Evolutionary conservation across 2,113 vertebrate species (phyloP), one percentile per base, ranked within the genome.

Genomic region (Thermophis baileyi): DNA sequence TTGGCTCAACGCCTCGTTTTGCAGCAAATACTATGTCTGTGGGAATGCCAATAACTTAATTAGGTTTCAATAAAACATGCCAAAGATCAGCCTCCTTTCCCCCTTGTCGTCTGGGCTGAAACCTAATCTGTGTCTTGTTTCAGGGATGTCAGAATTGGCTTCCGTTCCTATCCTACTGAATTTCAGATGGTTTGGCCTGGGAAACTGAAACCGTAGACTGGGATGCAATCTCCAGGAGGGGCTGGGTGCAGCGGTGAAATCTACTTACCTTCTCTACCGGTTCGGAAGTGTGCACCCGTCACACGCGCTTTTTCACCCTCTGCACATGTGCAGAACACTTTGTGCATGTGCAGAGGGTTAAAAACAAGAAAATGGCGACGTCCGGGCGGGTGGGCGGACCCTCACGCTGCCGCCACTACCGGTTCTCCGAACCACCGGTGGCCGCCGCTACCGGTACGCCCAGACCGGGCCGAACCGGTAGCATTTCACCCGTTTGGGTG

Each of bases 131-230:
- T 4, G 54, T 53, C 91, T 92, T 91, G 88, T 87, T 92, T 89
- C 90, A 25, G 69, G 47, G 47, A 51, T 53, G 53, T 91, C 93
- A 40, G 40, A 87, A 91, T 88, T 94, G 91, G 55, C 91, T 87
- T 69, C 53, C 2, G 51, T 51, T 89, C 47, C n/a, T 18, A 35
- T 63, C 90, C 55, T 30, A 69, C 35, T 2, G 22, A 47, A 49
- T 40, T 12, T 63, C 47, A 47, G 88, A 86, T 53, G 69, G 93
- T 60, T 51, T 63, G 88, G 90, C 51, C 53, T 27, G 69, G 69
- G 57, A 63, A 60, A 51, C 53, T 69, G 89, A 90, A 93, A 93
- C 16, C 27, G 24, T 40, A 93, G 51, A 90, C 74, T 25, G 60
- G 81, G 88, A 93, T 44, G 74, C 69, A 86, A 85, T 46, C n/a